A percentile compares a stretch with the other conserved stretches of the same genome.
phyloP scores from a whole-genome alignment of 2,888 invertebrate species.

The Diplolepis rosae region DNA sequence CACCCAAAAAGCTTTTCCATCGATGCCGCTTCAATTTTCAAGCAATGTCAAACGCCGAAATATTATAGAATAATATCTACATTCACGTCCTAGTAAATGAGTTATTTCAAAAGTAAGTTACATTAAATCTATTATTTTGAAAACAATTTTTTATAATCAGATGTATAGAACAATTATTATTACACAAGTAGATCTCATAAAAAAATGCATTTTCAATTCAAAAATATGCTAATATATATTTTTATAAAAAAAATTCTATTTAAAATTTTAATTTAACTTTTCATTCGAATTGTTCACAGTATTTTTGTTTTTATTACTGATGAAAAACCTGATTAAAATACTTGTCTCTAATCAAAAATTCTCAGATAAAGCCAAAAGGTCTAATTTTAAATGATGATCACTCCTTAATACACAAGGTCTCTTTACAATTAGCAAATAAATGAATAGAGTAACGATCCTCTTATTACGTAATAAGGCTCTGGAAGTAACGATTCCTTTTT shows the following conservation, averaged over 20 bases:
- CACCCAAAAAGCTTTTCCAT: slow-evolving; percentile 3
- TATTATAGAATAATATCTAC: neutral
- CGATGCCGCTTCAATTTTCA: neutral
- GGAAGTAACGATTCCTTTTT: neutral
- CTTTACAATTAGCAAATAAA: neutral
- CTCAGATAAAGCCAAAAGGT: neutral
- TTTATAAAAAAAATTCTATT: too few species aligned
- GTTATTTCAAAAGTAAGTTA: neutral
- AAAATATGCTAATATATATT: neutral
- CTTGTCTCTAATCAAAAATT: slow-evolving; percentile 1
- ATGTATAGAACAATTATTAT: neutral
- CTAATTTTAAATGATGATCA: neutral
- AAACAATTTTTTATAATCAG: neutral
- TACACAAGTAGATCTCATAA: neutral
- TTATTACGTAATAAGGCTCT: slow-evolving; percentile 12
- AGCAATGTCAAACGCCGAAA: neutral
- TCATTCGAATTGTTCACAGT: too few species aligned
- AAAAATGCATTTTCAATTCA: neutral
- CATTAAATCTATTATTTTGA: neutral
- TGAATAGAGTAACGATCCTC: neutral
- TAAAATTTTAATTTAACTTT: too few species aligned
- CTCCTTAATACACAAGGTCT: neutral
- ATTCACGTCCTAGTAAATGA: neutral
- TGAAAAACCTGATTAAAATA: neutral
- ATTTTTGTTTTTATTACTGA: neutral